Percentiles rank a stretch among this genome's conserved stretches.
These are phyloP conservation scores for Bufotes viridis DNA, from an alignment of 2,797 vertebrate genomes.

Conservation along the genomic window DNA sequence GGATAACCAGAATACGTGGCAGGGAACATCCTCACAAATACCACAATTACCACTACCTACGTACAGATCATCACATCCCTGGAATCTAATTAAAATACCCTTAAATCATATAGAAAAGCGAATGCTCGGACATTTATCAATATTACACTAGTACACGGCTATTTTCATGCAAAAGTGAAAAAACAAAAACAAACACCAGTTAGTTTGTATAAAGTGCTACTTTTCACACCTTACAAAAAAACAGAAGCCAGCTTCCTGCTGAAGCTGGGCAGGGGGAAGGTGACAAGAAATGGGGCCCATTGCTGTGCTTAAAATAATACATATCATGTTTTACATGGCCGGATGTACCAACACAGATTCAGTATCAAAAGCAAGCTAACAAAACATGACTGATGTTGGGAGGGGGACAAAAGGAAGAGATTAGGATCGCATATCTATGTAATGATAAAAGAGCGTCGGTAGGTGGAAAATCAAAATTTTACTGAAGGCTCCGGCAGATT, in stretches of 20 bases:
- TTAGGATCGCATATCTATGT: not conserved
- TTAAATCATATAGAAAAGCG: not conserved
- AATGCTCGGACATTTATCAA: not conserved
- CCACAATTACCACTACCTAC: not conserved
- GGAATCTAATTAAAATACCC: not conserved
- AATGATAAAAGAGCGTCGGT: no score
- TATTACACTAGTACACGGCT: not conserved
- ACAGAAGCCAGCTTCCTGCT: constrained; percentile 28
- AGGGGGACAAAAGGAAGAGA: not conserved
- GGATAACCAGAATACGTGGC: no score
- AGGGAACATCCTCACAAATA: not conserved
- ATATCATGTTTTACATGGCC: not conserved
- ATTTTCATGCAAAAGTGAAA: not conserved
- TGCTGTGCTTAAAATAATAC: constrained; percentile 2
- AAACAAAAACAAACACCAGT: not conserved
- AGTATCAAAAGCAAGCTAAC: not conserved
- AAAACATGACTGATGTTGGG: not conserved
- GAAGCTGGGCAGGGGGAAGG: not conserved
- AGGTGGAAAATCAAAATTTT: not conserved
- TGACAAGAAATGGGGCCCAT: not conserved
- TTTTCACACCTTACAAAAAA: constrained; percentile 44
- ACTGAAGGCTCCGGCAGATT: not conserved
- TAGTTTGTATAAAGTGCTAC: constrained; percentile 15
- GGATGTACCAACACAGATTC: not conserved
- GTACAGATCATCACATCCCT: not conserved